Base-by-base conservation (phyloP, 2,797 vertebrate genomes). In the Spinus pinus region DNA sequence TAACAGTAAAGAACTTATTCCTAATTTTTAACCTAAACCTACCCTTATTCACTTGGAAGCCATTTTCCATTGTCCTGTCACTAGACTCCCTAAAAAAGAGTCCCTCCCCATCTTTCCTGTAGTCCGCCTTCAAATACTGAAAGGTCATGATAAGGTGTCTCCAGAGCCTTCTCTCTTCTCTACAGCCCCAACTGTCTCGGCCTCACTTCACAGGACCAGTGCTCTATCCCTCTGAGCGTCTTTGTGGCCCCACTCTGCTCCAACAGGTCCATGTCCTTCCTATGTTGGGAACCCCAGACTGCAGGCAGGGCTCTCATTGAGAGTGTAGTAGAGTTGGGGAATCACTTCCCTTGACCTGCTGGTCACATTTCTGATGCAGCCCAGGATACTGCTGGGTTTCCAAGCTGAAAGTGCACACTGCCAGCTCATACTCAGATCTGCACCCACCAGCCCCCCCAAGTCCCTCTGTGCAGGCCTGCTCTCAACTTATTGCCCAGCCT, bases 121-220 rank as follows among this genome's bases (percentile, higher is more conserved):
- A 50, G 30, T 21, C 28, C 5, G 30, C 21, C 24, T 44, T 33
- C 22, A 77, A 50, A 42, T 16, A 57, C 12, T 33, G 28, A 25
- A 77, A 62, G 27, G 27, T 67, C 33, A 47, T 33, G 67, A 6
- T 21, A 61, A 42, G 17, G 17, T 33, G n/a, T 39, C 28, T 24
- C 50, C 39, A 56, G 57, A 82, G n/a, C 37, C n/a, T 44, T 33
- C 56, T 64, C 35, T 35, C 35, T 35, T 35, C 35, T 35, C 35
- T 35, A 35, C 35, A 35, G 35, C 35, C 35, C 12, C 50, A 44
- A 1, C 24, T 77, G 24, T 23, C 24, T 57, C 0, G 0, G 44
- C 24, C 44, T 51, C 14, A 22, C 44, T n/a, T 46, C 50, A 44
- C 28, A 44, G 56, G 28, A 62, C 7, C 44, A 54, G n/a, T 31